phyloP scores from a whole-genome alignment of 2,797 vertebrate species.

The Nannoperca obscura region DNA sequence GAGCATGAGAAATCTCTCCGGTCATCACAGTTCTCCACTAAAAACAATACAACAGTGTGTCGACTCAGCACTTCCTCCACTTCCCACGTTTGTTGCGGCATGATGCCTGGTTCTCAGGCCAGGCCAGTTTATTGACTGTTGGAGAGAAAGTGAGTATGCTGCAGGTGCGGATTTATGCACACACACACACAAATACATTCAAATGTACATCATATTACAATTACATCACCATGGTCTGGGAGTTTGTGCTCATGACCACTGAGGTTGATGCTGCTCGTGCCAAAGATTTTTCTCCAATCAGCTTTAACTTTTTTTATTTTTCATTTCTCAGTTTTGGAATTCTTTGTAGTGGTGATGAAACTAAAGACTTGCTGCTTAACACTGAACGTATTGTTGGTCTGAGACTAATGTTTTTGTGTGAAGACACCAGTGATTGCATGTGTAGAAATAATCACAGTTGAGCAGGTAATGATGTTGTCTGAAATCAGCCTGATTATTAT shows the following conservation, averaged over 20 bases:
- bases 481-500: slow-evolving; percentile 39
- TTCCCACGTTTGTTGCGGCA: slow-evolving; percentile 52
- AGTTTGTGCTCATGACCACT: slow-evolving; percentile 21
- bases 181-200: slow-evolving; percentile 4
- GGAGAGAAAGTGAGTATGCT: slow-evolving; percentile 50
- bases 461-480: slow-evolving; percentile 47
- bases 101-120: slow-evolving; percentile 46
- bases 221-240: slow-evolving; percentile 52
- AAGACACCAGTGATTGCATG: slow-evolving; percentile 26
- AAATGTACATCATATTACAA: slow-evolving; percentile 2
- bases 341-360: slow-evolving; percentile 13
- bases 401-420: slow-evolving; percentile 3
- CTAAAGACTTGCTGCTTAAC: slow-evolving; percentile 1
- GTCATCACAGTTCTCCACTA: slow-evolving; percentile 79
- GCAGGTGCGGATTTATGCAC: slow-evolving; percentile 44
- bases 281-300: neutral
- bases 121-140: slow-evolving; percentile 71
- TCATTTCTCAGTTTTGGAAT: neutral
- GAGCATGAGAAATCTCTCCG: slow-evolving; percentile 60
- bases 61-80: slow-evolving; percentile 77
- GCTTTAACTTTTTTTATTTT: neutral
- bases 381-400: neutral
- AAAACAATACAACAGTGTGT: slow-evolving; percentile 78
- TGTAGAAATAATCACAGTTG: slow-evolving; percentile 42
- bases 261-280: slow-evolving; percentile 22